Conservation (phyloP, 1,140 invertebrate species). For the Pseudomyrmex dendroicus region DNA sequence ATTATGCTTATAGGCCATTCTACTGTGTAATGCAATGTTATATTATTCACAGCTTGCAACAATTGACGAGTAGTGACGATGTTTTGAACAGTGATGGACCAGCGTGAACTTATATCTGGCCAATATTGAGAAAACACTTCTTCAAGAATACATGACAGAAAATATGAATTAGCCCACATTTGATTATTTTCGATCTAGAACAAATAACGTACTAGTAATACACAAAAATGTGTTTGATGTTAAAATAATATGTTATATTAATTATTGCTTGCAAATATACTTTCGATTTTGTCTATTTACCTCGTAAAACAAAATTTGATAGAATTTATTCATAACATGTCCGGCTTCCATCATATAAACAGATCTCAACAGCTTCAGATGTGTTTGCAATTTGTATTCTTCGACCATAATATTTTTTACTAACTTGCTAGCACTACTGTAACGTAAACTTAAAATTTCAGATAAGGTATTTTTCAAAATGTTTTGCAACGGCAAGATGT, state of each 20-base stretch:
- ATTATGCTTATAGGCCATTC: slow-evolving; percentile 86
- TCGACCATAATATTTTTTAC: slow-evolving; percentile 85
- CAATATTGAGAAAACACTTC: slow-evolving; percentile 85
- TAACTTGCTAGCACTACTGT: slow-evolving; percentile 84
- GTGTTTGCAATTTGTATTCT: slow-evolving; percentile 84
- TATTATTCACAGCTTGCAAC: slow-evolving; percentile 85
- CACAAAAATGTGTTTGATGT: no score
- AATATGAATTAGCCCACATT: slow-evolving; percentile 81
- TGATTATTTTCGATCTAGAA: slow-evolving; percentile 84
- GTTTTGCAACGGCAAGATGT: slow-evolving; percentile 79
- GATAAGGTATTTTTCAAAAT: slow-evolving; percentile 82
- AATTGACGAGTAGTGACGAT: slow-evolving; percentile 76
- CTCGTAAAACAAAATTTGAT: slow-evolving; percentile 86
- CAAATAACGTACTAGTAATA: neutral
- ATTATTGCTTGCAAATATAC: neutral
- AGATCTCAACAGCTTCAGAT: slow-evolving; percentile 85
- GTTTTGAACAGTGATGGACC: slow-evolving; percentile 78
- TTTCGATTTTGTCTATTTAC: slow-evolving; percentile 75
- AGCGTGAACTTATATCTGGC: slow-evolving; percentile 83
- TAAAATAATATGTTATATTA: slow-evolving; percentile 44
- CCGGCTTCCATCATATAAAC: slow-evolving; percentile 88
- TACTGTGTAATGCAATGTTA: slow-evolving; percentile 85
- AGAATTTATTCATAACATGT: slow-evolving; percentile 88
- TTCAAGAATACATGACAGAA: slow-evolving; percentile 84
- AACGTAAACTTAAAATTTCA: slow-evolving; percentile 82